Conservation (phyloP, 2,113 vertebrate species). For the Anarrhichthys ocellatus region DNA sequence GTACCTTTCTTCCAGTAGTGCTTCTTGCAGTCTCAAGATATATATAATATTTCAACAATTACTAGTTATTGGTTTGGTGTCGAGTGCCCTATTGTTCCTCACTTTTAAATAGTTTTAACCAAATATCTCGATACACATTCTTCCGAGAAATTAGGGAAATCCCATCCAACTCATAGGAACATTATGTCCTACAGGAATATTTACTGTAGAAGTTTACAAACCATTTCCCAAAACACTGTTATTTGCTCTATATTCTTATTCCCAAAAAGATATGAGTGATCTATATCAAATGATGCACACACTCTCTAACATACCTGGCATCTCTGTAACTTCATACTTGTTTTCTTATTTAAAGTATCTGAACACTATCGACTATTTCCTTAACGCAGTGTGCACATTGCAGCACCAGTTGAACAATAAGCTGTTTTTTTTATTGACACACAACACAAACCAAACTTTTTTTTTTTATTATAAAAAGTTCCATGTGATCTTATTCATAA, state of each 20-base stretch:
- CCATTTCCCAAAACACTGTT: background rate
- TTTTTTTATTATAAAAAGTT: background rate
- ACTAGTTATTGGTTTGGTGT: too few relatives aligned
- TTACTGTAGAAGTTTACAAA: background rate
- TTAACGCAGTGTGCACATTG: background rate
- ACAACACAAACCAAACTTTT: too few relatives aligned
- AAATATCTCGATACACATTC: background rate
- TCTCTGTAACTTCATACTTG: background rate
- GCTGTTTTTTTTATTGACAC: background rate
- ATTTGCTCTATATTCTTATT: background rate
- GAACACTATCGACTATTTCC: background rate
- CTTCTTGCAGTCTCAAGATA: background rate
- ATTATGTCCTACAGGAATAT: background rate
- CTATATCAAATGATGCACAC: background rate
- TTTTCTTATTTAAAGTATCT: background rate
- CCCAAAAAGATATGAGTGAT: background rate
- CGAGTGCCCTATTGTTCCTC: background rate
- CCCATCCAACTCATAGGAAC: background rate
- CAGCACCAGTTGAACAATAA: too few relatives aligned
- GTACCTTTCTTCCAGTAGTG: background rate
- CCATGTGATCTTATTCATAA: background rate
- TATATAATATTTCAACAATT: background rate
- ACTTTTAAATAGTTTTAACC: background rate
- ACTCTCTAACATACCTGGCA: background rate
- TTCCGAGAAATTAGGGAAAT: background rate